A percentile compares a stretch with the other conserved stretches of the same genome.
phyloP scores from a whole-genome alignment of 2,888 invertebrate genomes.

The Boloria euphrosyne region DNA sequence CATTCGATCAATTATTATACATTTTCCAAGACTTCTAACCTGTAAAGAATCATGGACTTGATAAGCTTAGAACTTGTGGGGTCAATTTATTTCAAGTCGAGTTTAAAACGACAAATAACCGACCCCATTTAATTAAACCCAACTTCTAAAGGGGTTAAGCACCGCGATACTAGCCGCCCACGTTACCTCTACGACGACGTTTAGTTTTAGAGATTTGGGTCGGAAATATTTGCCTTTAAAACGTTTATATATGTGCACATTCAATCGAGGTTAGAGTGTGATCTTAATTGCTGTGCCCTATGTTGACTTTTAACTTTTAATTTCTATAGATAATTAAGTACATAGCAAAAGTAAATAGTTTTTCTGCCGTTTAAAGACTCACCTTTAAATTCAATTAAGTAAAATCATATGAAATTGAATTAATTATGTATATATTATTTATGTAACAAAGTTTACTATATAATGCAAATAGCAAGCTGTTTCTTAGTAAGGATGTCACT shows the following conservation, averaged over 20 bases:
- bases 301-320: not conserved
- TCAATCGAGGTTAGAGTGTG: slow-evolving; percentile 15
- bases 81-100: slow-evolving; percentile 1
- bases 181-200: slow-evolving; percentile 1
- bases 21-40: too few relatives aligned
- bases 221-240: slow-evolving; percentile 21
- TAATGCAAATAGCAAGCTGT: too few relatives aligned
- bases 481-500: too few relatives aligned
- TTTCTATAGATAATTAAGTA: slow-evolving; percentile 6
- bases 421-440: too few relatives aligned
- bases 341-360: too few relatives aligned
- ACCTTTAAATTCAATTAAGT: too few relatives aligned
- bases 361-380: too few relatives aligned
- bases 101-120: slow-evolving; percentile 21
- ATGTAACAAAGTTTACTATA: too few relatives aligned
- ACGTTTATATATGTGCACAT: slow-evolving; percentile 13
- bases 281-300: slow-evolving; percentile 13
- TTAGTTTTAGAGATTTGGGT: slow-evolving; percentile 26
- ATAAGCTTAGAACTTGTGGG: not conserved
- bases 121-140: slow-evolving; percentile 24
- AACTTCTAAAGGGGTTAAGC: slow-evolving; percentile 21
- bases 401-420: too few relatives aligned
- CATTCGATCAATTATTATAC: too few relatives aligned
- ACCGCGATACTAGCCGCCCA: slow-evolving; percentile 8
- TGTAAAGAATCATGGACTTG: not conserved